Percentiles rank a stretch among this genome's conserved stretches.
Conservation (phyloP, 2,113 vertebrate species). For the Salvelinus alpinus region DNA sequence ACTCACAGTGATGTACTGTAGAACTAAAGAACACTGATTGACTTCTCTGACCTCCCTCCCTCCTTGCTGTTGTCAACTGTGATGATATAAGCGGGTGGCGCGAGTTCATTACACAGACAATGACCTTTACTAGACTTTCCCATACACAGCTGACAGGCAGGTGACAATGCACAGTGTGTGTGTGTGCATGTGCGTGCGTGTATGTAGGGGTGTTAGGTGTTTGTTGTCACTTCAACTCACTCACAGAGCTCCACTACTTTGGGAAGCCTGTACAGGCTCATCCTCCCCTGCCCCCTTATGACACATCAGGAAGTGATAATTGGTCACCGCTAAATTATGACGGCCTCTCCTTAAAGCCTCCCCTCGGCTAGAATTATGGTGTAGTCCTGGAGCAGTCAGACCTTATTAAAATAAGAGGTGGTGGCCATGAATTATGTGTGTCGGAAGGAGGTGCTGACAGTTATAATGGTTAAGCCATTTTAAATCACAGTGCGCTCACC, state of each 20-base stretch:
- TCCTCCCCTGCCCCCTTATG: not conserved
- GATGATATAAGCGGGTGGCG: not conserved
- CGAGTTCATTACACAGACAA: not conserved
- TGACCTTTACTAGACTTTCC: not conserved
- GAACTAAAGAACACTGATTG: not conserved
- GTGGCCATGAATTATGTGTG: conserved; percentile 41
- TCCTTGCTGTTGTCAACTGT: not conserved
- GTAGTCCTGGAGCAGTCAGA: conserved; percentile 32
- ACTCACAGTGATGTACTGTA: not conserved
- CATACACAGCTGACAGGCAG: conserved; percentile 1
- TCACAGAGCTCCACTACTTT: conserved; percentile 11
- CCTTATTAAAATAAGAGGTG: conserved; percentile 54
- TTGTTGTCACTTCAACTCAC: not conserved
- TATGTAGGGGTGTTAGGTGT: not conserved
- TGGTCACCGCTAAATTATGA: conserved; percentile 33
- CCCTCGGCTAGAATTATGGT: conserved; percentile 29
- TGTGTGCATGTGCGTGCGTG: too few relatives aligned
- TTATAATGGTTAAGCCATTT: conserved; percentile 26
- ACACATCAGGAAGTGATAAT: conserved; percentile 43
- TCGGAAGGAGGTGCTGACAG: conserved; percentile 38
- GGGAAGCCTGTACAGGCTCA: conserved; percentile 8
- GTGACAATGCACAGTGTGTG: not conserved
- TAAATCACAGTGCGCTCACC: conserved; percentile 43
- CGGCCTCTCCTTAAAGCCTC: conserved; percentile 17
- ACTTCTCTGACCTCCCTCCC: not conserved